Evolutionary conservation across 2,888 invertebrate genomes (phyloP).

Genomic region (Palloptera scutellata): DNA sequence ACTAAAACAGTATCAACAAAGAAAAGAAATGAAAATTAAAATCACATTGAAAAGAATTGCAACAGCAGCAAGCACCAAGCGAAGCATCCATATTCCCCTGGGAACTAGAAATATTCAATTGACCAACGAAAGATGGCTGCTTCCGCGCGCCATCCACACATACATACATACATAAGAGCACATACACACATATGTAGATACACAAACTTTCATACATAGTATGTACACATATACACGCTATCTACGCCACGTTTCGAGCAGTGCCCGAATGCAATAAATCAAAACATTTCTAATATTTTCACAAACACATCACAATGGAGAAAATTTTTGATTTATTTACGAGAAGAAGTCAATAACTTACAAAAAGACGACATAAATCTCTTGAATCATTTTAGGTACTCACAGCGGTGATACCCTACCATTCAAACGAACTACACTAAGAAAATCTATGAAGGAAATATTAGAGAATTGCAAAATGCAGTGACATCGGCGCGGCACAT

Average conservation of each 20-base stretch:
- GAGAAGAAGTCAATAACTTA: constrained; percentile 57
- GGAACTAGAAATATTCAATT: too few relatives aligned
- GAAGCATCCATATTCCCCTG: too few relatives aligned
- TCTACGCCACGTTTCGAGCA: background rate
- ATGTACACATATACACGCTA: background rate
- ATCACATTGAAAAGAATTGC: too few relatives aligned
- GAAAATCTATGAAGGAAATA: background rate
- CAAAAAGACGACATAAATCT: constrained; percentile 56
- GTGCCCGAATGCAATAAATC: constrained; percentile 47
- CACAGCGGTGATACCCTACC: background rate
- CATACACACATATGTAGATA: background rate
- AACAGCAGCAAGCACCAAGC: too few relatives aligned
- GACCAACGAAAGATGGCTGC: too few relatives aligned
- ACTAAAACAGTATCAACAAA: too few relatives aligned
- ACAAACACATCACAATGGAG: constrained; percentile 54
- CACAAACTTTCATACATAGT: background rate
- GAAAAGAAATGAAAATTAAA: too few relatives aligned
- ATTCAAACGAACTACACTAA: background rate
- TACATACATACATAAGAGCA: background rate
- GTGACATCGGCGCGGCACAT: background rate
- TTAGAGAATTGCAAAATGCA: too few relatives aligned
- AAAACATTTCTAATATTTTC: constrained; percentile 55
- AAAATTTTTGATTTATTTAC: constrained; percentile 54
- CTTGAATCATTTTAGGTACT: constrained; percentile 16
- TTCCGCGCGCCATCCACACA: background rate